These are phyloP conservation scores for Synodontis membranacea DNA, from an alignment of 2,113 vertebrate genomes.

Conservation along the genomic window DNA sequence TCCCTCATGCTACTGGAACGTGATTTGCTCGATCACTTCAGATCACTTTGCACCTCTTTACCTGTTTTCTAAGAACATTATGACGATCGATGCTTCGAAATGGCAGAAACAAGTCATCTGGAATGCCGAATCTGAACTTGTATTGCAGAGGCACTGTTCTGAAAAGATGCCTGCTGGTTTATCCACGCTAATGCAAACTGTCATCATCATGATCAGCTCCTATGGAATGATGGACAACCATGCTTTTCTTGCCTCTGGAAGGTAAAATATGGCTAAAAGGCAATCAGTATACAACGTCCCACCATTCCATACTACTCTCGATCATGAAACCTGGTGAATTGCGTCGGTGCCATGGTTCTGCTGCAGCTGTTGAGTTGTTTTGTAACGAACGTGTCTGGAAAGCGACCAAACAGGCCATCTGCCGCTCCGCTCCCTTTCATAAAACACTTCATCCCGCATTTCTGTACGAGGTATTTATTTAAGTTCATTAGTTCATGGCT, in stretches of 20 bases:
- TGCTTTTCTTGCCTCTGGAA: neutral
- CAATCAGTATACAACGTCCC: neutral
- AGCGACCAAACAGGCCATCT: constrained; percentile 57
- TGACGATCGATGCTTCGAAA: neutral
- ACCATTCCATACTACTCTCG: neutral
- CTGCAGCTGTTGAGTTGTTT: constrained; percentile 68
- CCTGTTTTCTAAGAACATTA: neutral
- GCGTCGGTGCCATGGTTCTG: constrained; percentile 11
- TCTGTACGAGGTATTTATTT: constrained; percentile 33
- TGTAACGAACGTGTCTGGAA: constrained; percentile 65
- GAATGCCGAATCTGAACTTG: neutral
- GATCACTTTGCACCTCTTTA: neutral
- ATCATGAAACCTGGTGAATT: constrained; percentile 7
- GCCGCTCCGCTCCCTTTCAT: constrained; percentile 46
- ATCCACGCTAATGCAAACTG: neutral
- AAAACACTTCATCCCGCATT: constrained; percentile 31
- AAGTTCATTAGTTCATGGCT: constrained; percentile 34
- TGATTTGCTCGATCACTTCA: neutral
- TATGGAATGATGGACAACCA: neutral
- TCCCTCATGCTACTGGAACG: neutral
- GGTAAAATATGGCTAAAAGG: neutral
- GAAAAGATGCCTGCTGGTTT: too few relatives aligned
- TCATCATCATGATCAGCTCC: neutral
- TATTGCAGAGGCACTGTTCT: neutral
- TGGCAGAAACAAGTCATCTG: neutral